Conservation (phyloP, 2,888 invertebrate genomes). For the Gerris lacustris region DNA sequence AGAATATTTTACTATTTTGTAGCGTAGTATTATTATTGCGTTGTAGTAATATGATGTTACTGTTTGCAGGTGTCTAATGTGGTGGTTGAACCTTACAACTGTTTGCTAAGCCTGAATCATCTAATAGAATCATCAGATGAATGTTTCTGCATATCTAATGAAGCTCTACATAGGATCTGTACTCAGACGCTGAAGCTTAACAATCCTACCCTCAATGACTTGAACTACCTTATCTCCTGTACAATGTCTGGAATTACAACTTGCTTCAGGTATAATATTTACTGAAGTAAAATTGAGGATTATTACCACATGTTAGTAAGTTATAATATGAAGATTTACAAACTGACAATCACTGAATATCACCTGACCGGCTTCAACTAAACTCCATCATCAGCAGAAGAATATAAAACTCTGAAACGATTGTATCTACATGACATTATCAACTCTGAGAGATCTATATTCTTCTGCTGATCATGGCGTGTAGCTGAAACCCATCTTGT, state of each 20-base stretch:
- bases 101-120: conserved; percentile 42
- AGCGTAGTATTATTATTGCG: no score
- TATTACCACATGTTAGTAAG: no score
- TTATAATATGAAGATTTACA: no score
- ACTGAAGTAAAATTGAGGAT: not conserved
- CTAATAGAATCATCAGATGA: conserved; percentile 44
- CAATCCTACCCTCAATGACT: conserved; percentile 47
- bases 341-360: no score
- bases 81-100: conserved; percentile 45
- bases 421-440: no score
- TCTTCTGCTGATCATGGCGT: no score
- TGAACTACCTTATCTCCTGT: conserved; percentile 44
- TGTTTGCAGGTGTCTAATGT: conserved; percentile 44
- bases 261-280: conserved; percentile 36
- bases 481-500: no score
- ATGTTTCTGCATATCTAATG: conserved; percentile 43
- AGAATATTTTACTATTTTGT: no score
- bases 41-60: not conserved
- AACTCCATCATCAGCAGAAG: no score
- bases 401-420: no score
- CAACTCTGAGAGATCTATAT: no score
- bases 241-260: conserved; percentile 38
- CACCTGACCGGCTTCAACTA: no score
- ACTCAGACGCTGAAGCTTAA: conserved; percentile 41
- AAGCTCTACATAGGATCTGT: conserved; percentile 44